A percentile compares a stretch with the other conserved stretches of the same genome.
Conservation (phyloP, 2,113 vertebrate genomes). For the Calidris pygmaea region DNA sequence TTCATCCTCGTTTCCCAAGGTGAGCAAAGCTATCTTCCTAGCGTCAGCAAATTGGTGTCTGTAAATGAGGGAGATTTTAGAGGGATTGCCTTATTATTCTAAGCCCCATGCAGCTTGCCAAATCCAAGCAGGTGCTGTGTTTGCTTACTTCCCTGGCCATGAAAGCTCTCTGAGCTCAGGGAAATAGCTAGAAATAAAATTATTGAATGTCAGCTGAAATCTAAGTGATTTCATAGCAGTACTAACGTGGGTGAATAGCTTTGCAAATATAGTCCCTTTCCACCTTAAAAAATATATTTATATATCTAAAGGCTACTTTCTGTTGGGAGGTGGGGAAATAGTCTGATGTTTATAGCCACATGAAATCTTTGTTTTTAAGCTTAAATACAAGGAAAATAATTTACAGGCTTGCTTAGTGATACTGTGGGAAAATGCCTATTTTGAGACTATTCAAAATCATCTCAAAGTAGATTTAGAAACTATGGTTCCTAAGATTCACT, state of each 20-base stretch:
- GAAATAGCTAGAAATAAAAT: constrained; percentile 40
- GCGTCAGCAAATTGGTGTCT: not conserved
- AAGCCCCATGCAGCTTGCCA: not conserved
- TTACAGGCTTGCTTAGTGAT: not conserved
- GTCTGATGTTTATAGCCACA: not conserved
- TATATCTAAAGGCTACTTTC: not conserved
- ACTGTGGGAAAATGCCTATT: not conserved
- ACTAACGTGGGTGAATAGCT: not conserved
- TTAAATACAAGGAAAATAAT: not conserved
- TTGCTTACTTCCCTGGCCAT: not conserved
- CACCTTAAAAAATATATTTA: not conserved
- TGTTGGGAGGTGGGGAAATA: not conserved
- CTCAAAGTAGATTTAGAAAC: constrained; percentile 24
- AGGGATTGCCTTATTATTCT: not conserved
- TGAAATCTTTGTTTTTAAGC: not conserved
- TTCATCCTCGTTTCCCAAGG: not conserved
- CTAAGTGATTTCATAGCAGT: not conserved
- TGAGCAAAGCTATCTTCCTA: not conserved
- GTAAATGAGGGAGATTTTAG: not conserved
- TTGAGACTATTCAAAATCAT: constrained; percentile 10
- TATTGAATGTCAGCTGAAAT: constrained; percentile 20
- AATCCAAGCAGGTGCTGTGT: constrained; percentile 26
- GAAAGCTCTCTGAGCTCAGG: not conserved
- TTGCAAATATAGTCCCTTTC: not conserved
- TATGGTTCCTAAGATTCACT: not conserved